phyloP scores from a whole-genome alignment of 30 jellyfish, hydroid and myxozoan species.

The Aurelia aurita region DNA sequence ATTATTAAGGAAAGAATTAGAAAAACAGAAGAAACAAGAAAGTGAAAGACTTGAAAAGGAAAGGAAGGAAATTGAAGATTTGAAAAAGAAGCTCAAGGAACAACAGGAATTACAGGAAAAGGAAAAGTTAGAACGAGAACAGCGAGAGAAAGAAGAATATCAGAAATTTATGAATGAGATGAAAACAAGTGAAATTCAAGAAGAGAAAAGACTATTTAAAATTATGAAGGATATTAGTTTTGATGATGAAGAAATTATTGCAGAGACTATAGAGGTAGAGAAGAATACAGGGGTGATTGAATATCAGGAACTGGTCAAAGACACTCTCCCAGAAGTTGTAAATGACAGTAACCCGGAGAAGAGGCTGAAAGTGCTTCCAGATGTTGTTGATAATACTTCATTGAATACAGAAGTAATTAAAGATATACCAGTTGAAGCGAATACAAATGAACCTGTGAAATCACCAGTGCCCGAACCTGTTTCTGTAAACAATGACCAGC shows the following conservation, averaged over 20 bases:
- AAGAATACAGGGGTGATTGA: too few relatives aligned
- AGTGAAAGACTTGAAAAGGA: conserved; percentile 41
- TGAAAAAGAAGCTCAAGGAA: conserved; percentile 24
- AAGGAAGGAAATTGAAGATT: conserved; percentile 38
- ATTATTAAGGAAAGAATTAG: conserved; percentile 24
- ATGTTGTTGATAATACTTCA: too few relatives aligned
- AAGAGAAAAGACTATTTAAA: not conserved
- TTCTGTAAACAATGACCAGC: not conserved
- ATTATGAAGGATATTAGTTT: not conserved
- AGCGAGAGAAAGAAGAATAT: not conserved
- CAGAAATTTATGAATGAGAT: not conserved
- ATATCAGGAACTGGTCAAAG: too few relatives aligned
- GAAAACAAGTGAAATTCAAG: not conserved
- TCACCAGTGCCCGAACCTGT: not conserved
- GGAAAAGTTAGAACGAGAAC: conserved; percentile 2
- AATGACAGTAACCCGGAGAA: too few relatives aligned
- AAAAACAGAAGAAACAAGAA: conserved; percentile 30
- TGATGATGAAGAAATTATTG: not conserved
- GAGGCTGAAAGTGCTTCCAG: too few relatives aligned
- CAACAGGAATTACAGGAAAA: conserved; percentile 32
- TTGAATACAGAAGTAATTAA: too few relatives aligned
- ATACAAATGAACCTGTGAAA: too few relatives aligned
- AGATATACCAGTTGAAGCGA: too few relatives aligned
- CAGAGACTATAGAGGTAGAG: too few relatives aligned
- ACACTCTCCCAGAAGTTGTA: too few relatives aligned